A percentile compares a stretch with the other conserved stretches of the same genome.
Evolutionary conservation across 2,797 vertebrate species (phyloP).

Genomic region (Sparus aurata): DNA sequence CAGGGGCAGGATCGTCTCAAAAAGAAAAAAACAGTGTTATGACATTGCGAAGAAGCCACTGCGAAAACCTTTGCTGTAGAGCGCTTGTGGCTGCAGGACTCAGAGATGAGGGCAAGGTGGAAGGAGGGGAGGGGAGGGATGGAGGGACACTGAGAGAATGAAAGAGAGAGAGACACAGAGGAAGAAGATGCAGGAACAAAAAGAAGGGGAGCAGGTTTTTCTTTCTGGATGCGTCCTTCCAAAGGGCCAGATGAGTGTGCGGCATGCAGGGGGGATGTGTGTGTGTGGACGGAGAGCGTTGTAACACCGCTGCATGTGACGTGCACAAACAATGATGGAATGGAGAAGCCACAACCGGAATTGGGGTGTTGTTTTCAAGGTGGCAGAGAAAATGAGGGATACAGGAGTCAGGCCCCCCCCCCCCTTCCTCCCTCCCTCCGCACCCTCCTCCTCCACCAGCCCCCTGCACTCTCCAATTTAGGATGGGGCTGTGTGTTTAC

Average conservation of each 20-base stretch:
- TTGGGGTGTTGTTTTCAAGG: slow-evolving; percentile 83
- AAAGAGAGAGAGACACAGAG: slow-evolving; percentile 48
- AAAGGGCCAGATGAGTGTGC: slow-evolving; percentile 21
- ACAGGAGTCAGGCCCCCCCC: slow-evolving; percentile 60
- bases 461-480: slow-evolving; percentile 56
- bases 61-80: slow-evolving; percentile 66
- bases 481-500: slow-evolving; percentile 62
- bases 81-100: slow-evolving; percentile 70
- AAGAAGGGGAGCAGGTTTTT: slow-evolving; percentile 48
- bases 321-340: slow-evolving; percentile 76
- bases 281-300: slow-evolving; percentile 47
- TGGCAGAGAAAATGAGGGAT: slow-evolving; percentile 80
- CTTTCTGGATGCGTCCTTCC: slow-evolving; percentile 29
- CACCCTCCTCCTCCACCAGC: slow-evolving; percentile 13
- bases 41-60: slow-evolving; percentile 78
- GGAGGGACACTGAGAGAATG: slow-evolving; percentile 65
- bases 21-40: slow-evolving; percentile 53
- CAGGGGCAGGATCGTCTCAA: slow-evolving; percentile 42
- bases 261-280: slow-evolving; percentile 42
- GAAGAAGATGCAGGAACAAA: slow-evolving; percentile 64
- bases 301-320: slow-evolving; percentile 44
- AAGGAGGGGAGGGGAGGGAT: slow-evolving; percentile 30
- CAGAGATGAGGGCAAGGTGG: slow-evolving; percentile 62
- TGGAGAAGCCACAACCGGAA: slow-evolving; percentile 65
- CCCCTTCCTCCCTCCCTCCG: slow-evolving; percentile 1